Conservation (phyloP, 2,888 invertebrate genomes). For the Harpalus rubripes region DNA sequence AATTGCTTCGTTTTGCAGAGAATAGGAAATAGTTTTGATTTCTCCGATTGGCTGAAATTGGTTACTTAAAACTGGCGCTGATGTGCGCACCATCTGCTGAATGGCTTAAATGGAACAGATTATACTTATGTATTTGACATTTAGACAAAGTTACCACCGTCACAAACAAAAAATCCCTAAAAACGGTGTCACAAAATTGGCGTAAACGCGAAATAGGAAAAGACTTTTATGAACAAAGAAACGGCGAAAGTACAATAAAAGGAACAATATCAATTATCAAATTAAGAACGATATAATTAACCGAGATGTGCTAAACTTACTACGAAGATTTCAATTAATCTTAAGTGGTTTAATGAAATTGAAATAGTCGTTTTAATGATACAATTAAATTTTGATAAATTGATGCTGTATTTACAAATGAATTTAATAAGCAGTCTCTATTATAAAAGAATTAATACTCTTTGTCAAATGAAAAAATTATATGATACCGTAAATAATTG, state of each 20-base stretch:
- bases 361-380: conserved; percentile 9
- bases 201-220: too few species aligned
- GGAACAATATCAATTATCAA: background rate
- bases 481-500: conserved; percentile 59
- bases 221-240: background rate
- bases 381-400: conserved; percentile 34
- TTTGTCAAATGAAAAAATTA: conserved; percentile 10
- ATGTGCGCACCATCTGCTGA: too few species aligned
- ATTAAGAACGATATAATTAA: background rate
- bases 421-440: conserved; percentile 1
- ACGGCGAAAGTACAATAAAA: background rate
- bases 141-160: too few species aligned
- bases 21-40: too few species aligned
- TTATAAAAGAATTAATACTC: conserved; percentile 25
- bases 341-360: background rate
- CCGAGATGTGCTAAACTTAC: background rate
- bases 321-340: background rate
- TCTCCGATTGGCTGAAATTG: too few species aligned
- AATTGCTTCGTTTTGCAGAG: too few species aligned
- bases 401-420: background rate
- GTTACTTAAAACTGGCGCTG: too few species aligned
- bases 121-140: too few species aligned
- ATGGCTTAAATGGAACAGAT: too few species aligned
- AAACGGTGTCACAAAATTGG: too few species aligned
- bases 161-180: too few species aligned